phyloP scores from a whole-genome alignment of 1,140 invertebrate species.

The Drosophila nebulosa region DNA sequence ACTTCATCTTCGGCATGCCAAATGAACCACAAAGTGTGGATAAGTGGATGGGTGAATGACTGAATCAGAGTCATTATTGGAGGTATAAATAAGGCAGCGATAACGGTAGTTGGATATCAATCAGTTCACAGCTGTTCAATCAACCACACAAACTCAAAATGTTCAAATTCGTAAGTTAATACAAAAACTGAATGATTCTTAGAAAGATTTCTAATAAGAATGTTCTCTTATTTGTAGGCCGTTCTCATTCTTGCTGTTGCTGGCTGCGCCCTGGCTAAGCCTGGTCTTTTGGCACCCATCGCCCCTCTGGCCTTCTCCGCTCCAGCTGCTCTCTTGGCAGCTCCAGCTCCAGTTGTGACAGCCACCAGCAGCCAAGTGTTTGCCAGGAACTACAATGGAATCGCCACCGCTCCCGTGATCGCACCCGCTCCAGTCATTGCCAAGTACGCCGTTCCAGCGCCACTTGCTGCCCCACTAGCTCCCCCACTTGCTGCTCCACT shows the following conservation, averaged over 20 bases:
- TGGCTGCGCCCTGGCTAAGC: slow-evolving; percentile 68
- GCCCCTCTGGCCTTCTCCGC: slow-evolving; percentile 40
- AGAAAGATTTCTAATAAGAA: neutral
- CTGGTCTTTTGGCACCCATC: slow-evolving; percentile 41
- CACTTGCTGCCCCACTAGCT: slow-evolving; percentile 29
- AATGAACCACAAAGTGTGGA: neutral
- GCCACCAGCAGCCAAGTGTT: slow-evolving; percentile 81
- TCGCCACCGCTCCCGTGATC: slow-evolving; percentile 57
- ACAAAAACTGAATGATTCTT: neutral
- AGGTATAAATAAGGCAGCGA: neutral
- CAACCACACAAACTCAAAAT: slow-evolving; percentile 39
- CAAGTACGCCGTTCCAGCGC: neutral
- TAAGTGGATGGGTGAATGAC: neutral
- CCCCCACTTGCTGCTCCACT: slow-evolving; percentile 20
- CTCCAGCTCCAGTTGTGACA: slow-evolving; percentile 73
- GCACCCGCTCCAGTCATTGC: slow-evolving; percentile 36
- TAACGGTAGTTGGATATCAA: slow-evolving; percentile 21
- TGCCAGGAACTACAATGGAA: slow-evolving; percentile 81
- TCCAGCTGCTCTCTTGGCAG: slow-evolving; percentile 55
- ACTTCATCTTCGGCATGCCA: neutral
- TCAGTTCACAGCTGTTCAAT: slow-evolving; percentile 23
- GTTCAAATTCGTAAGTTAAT: slow-evolving; percentile 61
- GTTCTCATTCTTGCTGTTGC: slow-evolving; percentile 74
- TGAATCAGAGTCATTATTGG: neutral
- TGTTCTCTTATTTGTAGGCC: slow-evolving; percentile 19